Evolutionary conservation across 2,888 invertebrate species (phyloP), one percentile per base, ranked within the genome.

Genomic region (Molanna angustata): DNA sequence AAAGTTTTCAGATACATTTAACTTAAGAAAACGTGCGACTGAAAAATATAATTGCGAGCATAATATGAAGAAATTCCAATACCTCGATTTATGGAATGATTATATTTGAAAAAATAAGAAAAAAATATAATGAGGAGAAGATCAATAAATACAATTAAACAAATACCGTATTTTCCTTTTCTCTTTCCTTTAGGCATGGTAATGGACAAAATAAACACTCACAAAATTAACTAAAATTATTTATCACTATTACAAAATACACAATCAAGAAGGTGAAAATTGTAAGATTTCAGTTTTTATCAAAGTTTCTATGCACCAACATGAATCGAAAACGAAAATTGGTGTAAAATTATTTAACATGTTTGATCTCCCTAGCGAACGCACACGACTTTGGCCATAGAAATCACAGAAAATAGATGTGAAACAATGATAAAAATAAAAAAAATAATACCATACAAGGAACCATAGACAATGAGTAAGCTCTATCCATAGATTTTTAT

Each of bases 221-320:
- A 49, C 32, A 40, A 56, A 42, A 35, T 54, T 45, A 41, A 35
- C 50, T 54, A 47, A 49, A 54, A 46, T 37, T 48, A 76, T 74
- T 75, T 67, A 69, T 74, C 72, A 77, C 78, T 74, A 74, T 71
- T n/a, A 70, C 74, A 72, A 71, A 73, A 76, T 76, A 79, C 80
- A 80, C 76, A 80, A 87, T 87, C 87, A 88, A 84, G 86, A 88
- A 71, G 85, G 85, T 78, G 83, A 82, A 85, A 81, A 83, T 82
- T 85, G 85, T 69, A 78, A 74, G 82, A 81, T 82, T 79, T 77
- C 80, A 78, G 82, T 82, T 83, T 79, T 82, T 78, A 78, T 81
- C 76, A 79, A 79, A 80, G 80, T 80, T 80, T 80, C 80, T 75
- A 77, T 74, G 73, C 81, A 83, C 82, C 80, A 79, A 80, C 84